phyloP scores from a whole-genome alignment of 2,888 invertebrate species.

The Eledone cirrhosa region DNA sequence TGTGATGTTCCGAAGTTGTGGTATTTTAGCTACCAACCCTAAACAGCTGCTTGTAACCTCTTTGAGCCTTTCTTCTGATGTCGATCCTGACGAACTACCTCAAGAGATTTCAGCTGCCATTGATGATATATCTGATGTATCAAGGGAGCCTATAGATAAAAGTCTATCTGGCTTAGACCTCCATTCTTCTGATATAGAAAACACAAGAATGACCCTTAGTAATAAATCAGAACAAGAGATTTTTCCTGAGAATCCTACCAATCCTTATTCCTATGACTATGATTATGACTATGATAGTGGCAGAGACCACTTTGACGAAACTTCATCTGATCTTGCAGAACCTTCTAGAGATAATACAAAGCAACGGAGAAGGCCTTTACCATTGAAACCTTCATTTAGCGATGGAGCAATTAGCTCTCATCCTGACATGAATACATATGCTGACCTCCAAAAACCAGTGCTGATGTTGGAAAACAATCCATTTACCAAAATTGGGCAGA shows the following conservation, averaged over 20 bases:
- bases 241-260: no score
- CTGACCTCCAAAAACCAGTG: neutral
- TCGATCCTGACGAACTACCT: constrained; percentile 18
- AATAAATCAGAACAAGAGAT: no score
- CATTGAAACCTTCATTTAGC: neutral
- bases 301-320: no score
- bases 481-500: constrained; percentile 39
- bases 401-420: constrained; percentile 33
- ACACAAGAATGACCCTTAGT: no score
- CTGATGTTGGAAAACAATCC: constrained; percentile 31
- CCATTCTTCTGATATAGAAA: no score
- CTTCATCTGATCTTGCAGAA: neutral
- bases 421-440: constrained; percentile 34
- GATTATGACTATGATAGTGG: no score
- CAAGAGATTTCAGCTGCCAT: constrained; percentile 4
- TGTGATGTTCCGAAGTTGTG: constrained; percentile 65
- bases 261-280: no score
- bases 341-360: neutral
- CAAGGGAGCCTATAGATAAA: neutral
- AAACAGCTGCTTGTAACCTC: constrained; percentile 46
- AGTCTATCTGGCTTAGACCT: neutral
- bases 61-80: constrained; percentile 24
- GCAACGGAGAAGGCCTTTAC: neutral
- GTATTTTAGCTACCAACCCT: constrained; percentile 63
- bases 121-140: neutral